These are phyloP conservation scores for Porites australiensis DNA, from an alignment of 64 coral and sea anemone species.

Conservation along the genomic window DNA sequence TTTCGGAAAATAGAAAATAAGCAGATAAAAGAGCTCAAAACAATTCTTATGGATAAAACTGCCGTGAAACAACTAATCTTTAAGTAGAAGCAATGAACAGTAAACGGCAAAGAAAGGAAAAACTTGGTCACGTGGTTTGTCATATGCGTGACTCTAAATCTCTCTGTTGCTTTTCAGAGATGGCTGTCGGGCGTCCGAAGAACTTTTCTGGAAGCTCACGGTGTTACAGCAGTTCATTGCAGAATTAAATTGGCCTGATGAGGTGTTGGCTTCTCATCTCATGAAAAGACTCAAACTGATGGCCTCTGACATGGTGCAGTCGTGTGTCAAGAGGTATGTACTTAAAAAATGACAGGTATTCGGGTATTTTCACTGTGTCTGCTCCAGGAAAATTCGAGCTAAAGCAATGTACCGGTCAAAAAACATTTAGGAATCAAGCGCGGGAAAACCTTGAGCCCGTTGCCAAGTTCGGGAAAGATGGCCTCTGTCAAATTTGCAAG, in stretches of 20 bases:
- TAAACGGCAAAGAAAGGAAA: too few species aligned
- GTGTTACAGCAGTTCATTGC: conserved; percentile 90
- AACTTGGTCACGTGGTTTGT: not conserved
- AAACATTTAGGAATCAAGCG: not conserved
- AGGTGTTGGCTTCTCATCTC: conserved; percentile 85
- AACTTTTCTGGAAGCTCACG: conserved; percentile 90
- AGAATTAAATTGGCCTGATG: conserved; percentile 97
- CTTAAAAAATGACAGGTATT: not conserved
- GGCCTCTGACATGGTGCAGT: conserved; percentile 95
- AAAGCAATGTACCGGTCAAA: too few species aligned
- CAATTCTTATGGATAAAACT: too few species aligned
- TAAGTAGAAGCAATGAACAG: too few species aligned
- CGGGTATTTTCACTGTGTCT: not conserved
- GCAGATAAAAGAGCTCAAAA: too few species aligned
- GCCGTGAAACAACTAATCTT: too few species aligned
- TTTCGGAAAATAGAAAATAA: too few species aligned
- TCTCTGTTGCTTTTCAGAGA: conserved; percentile 32
- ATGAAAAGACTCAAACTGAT: conserved; percentile 88
- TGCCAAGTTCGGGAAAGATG: not conserved
- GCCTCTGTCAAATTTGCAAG: too few species aligned
- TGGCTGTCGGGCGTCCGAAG: conserved; percentile 91
- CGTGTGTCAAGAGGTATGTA: conserved; percentile 87
- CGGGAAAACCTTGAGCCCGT: not conserved
- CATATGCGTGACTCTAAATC: not conserved
- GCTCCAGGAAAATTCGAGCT: too few species aligned